A percentile compares a stretch with the other conserved stretches of the same genome.
These are phyloP conservation scores for Invenusta paracnida DNA, from an alignment of 2,888 invertebrate genomes.

Conservation along the genomic window DNA sequence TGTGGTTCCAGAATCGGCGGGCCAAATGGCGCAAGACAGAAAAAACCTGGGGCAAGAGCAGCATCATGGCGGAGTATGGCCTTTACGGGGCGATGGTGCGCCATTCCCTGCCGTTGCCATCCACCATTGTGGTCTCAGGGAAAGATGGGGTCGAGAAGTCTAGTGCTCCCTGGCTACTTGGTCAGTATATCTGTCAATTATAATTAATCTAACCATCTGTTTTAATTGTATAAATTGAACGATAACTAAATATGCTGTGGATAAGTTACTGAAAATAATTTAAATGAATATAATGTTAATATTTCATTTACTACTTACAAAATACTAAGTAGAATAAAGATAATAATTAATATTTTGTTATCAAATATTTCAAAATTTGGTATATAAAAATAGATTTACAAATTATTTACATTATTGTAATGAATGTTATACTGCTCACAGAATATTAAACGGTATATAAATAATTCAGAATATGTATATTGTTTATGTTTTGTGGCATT, in stretches of 20 bases:
- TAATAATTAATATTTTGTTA: too few relatives aligned
- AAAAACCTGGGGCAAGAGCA: conserved; percentile 97
- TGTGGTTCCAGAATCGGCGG: conserved; percentile 96
- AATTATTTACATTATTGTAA: too few relatives aligned
- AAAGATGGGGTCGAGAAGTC: conserved; percentile 77
- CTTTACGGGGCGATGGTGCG: conserved; percentile 99
- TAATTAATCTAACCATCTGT: background rate
- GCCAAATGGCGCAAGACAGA: conserved; percentile 99
- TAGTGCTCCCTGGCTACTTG: conserved; percentile 95
- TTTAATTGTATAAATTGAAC: background rate
- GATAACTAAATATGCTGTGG: background rate
- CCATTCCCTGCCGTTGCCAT: conserved; percentile 93
- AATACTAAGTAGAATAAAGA: too few relatives aligned
- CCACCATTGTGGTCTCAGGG: conserved; percentile 93
- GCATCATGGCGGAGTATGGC: conserved; percentile 99
- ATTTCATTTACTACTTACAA: too few relatives aligned
- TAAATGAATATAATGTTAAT: too few relatives aligned
- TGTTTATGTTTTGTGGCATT: too few relatives aligned
- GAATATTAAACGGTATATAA: too few relatives aligned
- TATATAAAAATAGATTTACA: too few relatives aligned
- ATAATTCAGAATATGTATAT: too few relatives aligned
- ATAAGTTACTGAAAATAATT: too few relatives aligned
- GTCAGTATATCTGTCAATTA: conserved; percentile 68
- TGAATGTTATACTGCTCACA: too few relatives aligned
- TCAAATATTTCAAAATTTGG: too few relatives aligned